Evolutionary conservation across 1,140 invertebrate species (phyloP), one percentile per base, ranked within the genome.

Genomic region (Elymnias hypermnestra): DNA sequence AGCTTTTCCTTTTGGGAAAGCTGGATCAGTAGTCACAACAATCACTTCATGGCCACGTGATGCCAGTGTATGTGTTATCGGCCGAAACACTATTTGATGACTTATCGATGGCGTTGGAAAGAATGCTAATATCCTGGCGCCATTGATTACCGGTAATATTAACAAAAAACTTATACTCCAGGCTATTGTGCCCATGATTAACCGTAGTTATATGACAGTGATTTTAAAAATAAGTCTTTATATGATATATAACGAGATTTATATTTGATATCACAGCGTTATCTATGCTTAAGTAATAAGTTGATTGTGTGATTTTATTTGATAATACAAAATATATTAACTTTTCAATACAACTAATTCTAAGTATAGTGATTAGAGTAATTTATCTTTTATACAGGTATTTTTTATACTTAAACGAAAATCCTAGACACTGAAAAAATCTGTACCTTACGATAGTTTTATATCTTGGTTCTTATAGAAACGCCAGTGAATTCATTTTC

Each of bases 41-140:
- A 17, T 22, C 2, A 47, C 10, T 9, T 43, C 19, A 28, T 37
- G 12, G 6, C 39, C 14, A 4, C 8, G 25, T 17, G 33, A 15
- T 36, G 18, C 33, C 33, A 36, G 15, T 12, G 33, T 17, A 15
- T 36, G 17, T 36, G 10, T 21, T 5, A 36, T 3, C 2, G 33
- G 33, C 5, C 33, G 33, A 12, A 36, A 36, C 2, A 36, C 33
- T 10, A 36, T 2, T 36, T 36, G 33, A 36, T 36, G 33, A 21
- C 33, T 36, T 36, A 36, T 36, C 8, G 33, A 36, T 6, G 33
- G 33, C 12, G 33, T 36, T 19, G 33, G 33, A 21, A 36, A 18
- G 9, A 19, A 36, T 21, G 18, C 33, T 21, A 36, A 36, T 19
- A 36, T 36, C 17, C 33, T 36, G 5, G 33, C 33, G 14, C 29